Evolutionary conservation across 2,797 vertebrate genomes (phyloP), one percentile per base, ranked within the genome.

Genomic region (Hozukius guyotensis): DNA sequence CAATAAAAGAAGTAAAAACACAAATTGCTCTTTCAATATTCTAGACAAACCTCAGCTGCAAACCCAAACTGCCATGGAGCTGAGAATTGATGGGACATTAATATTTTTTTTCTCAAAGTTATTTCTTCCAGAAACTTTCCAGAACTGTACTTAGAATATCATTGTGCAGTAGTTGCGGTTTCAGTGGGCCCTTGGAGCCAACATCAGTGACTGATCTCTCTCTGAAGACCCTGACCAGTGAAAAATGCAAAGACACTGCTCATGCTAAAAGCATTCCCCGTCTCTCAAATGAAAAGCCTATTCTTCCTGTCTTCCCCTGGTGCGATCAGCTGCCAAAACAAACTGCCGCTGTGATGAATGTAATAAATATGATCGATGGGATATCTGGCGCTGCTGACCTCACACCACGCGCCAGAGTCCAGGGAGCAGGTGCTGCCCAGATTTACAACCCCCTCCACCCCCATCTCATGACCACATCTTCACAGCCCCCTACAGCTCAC

Each of bases 251-350:
- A 90, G 81, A 86, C 86, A 24, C 56, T 65, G 72, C 86, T 87
- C 88, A 89, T 79, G 87, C 89, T 86, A 75, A 87, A 91, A 90
- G 61, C 76, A 87, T 91, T 90, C 83, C 69, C 85, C 60, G 7
- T 81, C 59, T 25, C 75, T 83, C 73, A 80, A 87, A 91, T 90
- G 82, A 93, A 92, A 92, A 77, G 72, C 53, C 81, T 81, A 72
- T 83, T 90, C 83, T 90, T 72, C 79, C 82, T 67, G n/a, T 84
- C 71, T 88, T 59, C 80, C 70, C 77, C 76, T 24, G 78, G 83
- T 88, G 86, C 88, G 65, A 88, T 94, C 93, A 94, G 94, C 94
- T 96, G 95, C 93, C 95, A 96, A 95, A 95, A 95, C 93, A 96
- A 94, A 94, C 88, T 75, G 91, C 78, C 38, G 75, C 93, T 90